Percentiles rank a stretch among this genome's conserved stretches.
These are phyloP conservation scores for Eumeta japonica DNA, from an alignment of 1,140 invertebrate genomes.

Conservation along the genomic window DNA sequence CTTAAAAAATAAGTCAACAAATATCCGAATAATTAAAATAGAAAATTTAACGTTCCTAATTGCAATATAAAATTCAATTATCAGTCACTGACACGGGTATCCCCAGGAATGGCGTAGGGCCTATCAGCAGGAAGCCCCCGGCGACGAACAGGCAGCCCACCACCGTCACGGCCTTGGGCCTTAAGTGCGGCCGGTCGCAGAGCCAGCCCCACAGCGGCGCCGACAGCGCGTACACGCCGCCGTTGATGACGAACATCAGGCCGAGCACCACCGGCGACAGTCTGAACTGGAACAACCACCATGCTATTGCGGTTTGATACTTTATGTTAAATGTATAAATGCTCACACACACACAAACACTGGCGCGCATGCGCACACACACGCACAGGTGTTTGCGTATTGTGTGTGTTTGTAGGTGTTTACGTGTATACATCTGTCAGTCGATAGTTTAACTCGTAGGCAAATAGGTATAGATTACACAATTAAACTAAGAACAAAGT, in stretches of 20 bases:
- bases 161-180: conserved; percentile 69
- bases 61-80: background rate
- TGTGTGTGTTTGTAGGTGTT: no score
- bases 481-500: no score
- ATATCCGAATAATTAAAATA: no score
- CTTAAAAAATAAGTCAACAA: no score
- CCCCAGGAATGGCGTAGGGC: conserved; percentile 72
- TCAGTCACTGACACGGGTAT: conserved; percentile 62
- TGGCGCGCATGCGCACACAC: no score
- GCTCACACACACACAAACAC: no score
- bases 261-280: conserved; percentile 75
- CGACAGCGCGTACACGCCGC: conserved; percentile 78
- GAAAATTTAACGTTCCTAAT: background rate
- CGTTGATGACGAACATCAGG: conserved; percentile 85
- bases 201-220: conserved; percentile 80
- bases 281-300: conserved; percentile 53
- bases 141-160: conserved; percentile 67
- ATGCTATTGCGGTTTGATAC: no score
- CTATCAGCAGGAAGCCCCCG: conserved; percentile 69
- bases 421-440: no score
- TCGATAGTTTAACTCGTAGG: no score
- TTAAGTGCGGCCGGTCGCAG: conserved; percentile 65
- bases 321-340: conserved; percentile 43
- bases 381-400: no score
- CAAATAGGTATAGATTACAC: no score